Conservation (phyloP, 2,797 vertebrate species). For the Menidia menidia region DNA sequence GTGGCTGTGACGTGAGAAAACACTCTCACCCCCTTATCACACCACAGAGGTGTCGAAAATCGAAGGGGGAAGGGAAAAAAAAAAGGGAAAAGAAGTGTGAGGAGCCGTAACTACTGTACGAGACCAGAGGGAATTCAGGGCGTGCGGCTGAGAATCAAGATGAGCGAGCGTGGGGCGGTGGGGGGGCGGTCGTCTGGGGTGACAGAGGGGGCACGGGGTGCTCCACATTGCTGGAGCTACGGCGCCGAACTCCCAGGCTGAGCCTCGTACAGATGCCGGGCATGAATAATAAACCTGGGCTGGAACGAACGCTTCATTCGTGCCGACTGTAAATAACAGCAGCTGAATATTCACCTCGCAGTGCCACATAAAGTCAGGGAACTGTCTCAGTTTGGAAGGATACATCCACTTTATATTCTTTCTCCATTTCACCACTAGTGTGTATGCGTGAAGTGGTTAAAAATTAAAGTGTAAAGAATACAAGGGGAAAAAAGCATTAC, state of each 20-base stretch:
- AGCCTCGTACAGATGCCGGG: constrained; percentile 21
- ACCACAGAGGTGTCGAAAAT: constrained; percentile 2
- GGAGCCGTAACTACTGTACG: constrained; percentile 39
- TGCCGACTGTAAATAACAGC: constrained; percentile 10
- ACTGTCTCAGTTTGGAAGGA: no score
- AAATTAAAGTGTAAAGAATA: no score
- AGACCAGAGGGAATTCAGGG: constrained; percentile 55
- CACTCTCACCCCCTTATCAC: constrained; percentile 19
- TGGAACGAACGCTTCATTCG: neutral
- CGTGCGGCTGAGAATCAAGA: constrained; percentile 22
- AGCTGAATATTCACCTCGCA: neutral
- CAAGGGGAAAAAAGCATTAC: neutral
- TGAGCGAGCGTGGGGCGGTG: neutral
- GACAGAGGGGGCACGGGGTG: constrained; percentile 28
- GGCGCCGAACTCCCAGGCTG: constrained; percentile 33
- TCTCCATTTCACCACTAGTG: no score
- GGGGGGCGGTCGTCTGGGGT: constrained; percentile 11
- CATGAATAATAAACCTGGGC: constrained; percentile 3
- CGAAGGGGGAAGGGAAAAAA: no score
- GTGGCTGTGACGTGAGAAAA: constrained; percentile 31
- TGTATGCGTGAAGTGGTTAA: neutral
- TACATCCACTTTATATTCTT: no score
- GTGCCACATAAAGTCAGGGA: neutral
- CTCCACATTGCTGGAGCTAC: constrained; percentile 20
- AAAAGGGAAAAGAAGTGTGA: constrained; percentile 21